Conservation (phyloP, 2,888 invertebrate genomes). For the Idaea dimidiata region DNA sequence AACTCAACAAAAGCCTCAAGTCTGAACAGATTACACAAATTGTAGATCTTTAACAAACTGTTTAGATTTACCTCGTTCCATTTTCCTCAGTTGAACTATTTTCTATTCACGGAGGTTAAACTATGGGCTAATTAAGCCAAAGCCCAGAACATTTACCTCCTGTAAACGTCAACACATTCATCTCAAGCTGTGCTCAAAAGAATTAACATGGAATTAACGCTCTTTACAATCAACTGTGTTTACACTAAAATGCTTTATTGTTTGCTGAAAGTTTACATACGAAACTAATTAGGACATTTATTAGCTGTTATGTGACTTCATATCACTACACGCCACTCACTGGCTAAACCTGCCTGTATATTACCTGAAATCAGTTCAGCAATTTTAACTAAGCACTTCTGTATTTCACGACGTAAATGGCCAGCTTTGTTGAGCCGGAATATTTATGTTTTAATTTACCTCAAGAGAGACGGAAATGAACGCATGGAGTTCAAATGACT, state of each 20-base stretch:
- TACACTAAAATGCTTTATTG: conserved; percentile 6
- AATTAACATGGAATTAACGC: background rate
- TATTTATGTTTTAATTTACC: conserved; percentile 3
- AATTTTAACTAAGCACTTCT: background rate
- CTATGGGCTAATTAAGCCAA: background rate
- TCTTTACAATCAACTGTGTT: background rate
- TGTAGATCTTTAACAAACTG: background rate
- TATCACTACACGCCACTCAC: conserved; percentile 50
- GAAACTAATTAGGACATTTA: conserved; percentile 3
- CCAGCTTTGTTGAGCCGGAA: conserved; percentile 7
- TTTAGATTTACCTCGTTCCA: background rate
- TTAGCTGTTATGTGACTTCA: conserved; percentile 32
- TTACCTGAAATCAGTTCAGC: conserved; percentile 2
- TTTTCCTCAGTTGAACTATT: background rate
- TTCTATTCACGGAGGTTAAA: background rate
- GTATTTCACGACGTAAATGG: conserved; percentile 12
- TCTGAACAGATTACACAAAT: background rate
- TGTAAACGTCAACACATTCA: background rate
- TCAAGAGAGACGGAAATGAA: conserved; percentile 5
- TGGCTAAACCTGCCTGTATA: conserved; percentile 44
- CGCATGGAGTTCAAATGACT: conserved; percentile 7
- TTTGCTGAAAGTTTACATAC: conserved; percentile 9
- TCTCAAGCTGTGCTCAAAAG: background rate
- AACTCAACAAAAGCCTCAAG: background rate
- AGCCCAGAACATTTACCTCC: background rate